Percentiles rank a stretch among this genome's conserved stretches.
These are phyloP conservation scores for Zaprionus taronus DNA, from an alignment of 1,140 invertebrate species.

Conservation along the genomic window DNA sequence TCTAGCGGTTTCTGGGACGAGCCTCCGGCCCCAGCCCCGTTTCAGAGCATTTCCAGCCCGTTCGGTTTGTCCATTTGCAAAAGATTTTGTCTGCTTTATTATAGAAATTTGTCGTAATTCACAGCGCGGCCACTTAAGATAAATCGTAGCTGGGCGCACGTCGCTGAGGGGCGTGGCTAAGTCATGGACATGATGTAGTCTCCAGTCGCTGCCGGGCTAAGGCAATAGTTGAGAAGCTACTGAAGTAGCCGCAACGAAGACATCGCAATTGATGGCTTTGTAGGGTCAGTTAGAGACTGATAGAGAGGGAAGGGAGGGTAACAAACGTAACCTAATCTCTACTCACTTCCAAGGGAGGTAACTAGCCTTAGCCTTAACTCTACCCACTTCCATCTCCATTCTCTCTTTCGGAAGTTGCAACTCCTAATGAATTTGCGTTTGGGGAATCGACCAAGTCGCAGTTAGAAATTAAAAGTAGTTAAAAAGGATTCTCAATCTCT, in stretches of 20 bases:
- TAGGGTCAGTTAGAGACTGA: background rate
- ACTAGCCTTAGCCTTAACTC: background rate
- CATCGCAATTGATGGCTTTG: slow-evolving; percentile 5
- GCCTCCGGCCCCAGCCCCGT: slow-evolving; percentile 29
- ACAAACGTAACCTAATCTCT: too few relatives aligned
- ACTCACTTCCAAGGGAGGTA: too few relatives aligned
- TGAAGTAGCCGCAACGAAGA: slow-evolving; percentile 58
- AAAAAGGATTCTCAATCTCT: slow-evolving; percentile 41
- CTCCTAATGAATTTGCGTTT: slow-evolving; percentile 49
- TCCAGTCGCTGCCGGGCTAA: slow-evolving; percentile 6
- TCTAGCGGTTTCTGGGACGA: slow-evolving; percentile 69
- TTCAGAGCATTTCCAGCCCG: background rate
- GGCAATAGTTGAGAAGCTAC: slow-evolving; percentile 57
- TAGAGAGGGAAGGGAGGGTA: background rate
- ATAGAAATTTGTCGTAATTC: slow-evolving; percentile 83
- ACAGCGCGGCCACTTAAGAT: slow-evolving; percentile 77
- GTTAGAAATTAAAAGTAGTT: slow-evolving; percentile 58
- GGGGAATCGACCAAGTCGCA: slow-evolving; percentile 44
- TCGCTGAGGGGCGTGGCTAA: slow-evolving; percentile 28
- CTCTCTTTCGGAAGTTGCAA: slow-evolving; percentile 10
- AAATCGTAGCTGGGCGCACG: slow-evolving; percentile 54
- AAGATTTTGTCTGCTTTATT: slow-evolving; percentile 81
- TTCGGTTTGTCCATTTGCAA: slow-evolving; percentile 54
- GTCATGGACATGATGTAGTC: slow-evolving; percentile 22
- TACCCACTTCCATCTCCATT: background rate